Evolutionary conservation across 2,113 vertebrate species (phyloP), one percentile per base, ranked within the genome.

Genomic region (Acrocephalus kingi): DNA sequence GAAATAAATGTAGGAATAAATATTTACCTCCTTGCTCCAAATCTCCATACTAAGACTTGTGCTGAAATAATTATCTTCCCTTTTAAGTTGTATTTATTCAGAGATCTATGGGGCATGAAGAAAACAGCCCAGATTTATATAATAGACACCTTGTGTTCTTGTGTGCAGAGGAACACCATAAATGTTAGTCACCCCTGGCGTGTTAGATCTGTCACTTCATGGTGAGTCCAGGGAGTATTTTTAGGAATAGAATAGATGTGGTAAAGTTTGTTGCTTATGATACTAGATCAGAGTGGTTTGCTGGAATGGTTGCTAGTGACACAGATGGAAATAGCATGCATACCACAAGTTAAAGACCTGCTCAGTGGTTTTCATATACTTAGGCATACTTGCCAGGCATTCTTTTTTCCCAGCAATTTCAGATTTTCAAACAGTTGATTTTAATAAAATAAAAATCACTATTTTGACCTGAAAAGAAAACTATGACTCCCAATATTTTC

Each of bases 31-130:
- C 24, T 76, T 83, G 31, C 63, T 91, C 55, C 81, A 92, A 81
- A 80, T 68, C 46, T 85, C 55, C 35, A 19, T 45, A 39, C 4
- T 58, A 61, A 86, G 39, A 45, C 15, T 87, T 61, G 62, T 69
- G 39, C 68, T 86, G 89, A 89, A 96, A 92, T 88, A 78, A 93
- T 87, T 92, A 77, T 79, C 31, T 89, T 76, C n/a, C 45, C 58
- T 92, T 94, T 96, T 48, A 95, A 82, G 82, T 71, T 90, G 31
- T 46, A n/a, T 96, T 95, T 92, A 87, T 93, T 92, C 52, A 41
- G 67, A 75, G 35, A 77, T 25, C 62, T 69, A 18, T 18, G 25
- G 49, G 55, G 12, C 77, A 80, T 48, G 74, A 73, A 69, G 93
- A 49, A 43, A 85, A 28, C 33, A 87, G 49, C 72, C 68, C 64